Evolutionary conservation across 2,888 invertebrate genomes (phyloP), one percentile per base, ranked within the genome.

Genomic region (Hirtodrosophila alboralis): DNA sequence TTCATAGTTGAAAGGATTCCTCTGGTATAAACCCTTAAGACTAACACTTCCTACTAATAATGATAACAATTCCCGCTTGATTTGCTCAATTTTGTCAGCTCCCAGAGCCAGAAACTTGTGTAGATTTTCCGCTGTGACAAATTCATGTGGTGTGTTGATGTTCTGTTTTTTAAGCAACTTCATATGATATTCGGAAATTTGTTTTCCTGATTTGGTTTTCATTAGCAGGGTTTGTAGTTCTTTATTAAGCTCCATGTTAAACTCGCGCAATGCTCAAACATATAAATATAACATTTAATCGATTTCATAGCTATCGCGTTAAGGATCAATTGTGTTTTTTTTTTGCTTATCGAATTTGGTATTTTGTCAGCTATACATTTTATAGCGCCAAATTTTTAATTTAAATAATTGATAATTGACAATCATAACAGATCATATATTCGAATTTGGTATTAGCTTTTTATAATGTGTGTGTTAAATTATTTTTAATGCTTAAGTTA

Each of bases 151-250:
- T 0, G 81, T 65, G 1, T 28, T 38, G 6, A 79, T 63, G 8
- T 64, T 56, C 14, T 69, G 54, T 9, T 64, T 84, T 4, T 31
- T 12, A 1, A 79, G 43, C 33, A 81, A 38, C 27, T 77, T 80
- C 0, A 77, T 8, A 2, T 79, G 77, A 37, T 79, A 79, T 23
- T 80, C 68, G 2, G 84, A 84, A 0, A 79, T 30, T 12, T 71
- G 26, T 13, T 70, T 66, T 1, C 76, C 78, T 0, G 59, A 23
- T 8, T 36, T 21, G 1, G 63, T 76, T 40, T 38, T 30, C 6
- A 37, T n/a, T 4, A 77, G 40, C 33, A 51, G 52, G 0, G 23
- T 38, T 9, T 40, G 37, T 2, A 77, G 36, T 0, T 54, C 37
- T 14, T 8, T 34, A 0, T n/a, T 21, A 6, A 0, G 6, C 0